Percentiles rank a stretch among this genome's conserved stretches.
phyloP scores from a whole-genome alignment of 2,888 invertebrate species.

The Eupithecia abbreviata region DNA sequence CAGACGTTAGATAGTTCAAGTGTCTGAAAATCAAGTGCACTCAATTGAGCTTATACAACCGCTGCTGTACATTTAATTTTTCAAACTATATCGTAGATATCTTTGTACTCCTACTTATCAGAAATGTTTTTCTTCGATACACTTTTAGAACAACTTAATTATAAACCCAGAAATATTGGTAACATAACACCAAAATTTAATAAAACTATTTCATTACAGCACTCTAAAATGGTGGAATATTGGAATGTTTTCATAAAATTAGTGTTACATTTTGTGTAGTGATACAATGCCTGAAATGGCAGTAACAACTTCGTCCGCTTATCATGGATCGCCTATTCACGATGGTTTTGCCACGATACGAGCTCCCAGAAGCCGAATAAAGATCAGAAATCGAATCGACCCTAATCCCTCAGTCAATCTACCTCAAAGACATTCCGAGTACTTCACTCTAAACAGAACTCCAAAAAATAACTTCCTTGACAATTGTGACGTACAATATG shows the following conservation, averaged over 20 bases:
- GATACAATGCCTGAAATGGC: slow-evolving; percentile 64
- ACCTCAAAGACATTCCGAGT: slow-evolving; percentile 81
- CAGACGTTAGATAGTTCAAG: slow-evolving; percentile 49
- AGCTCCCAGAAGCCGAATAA: slow-evolving; percentile 82
- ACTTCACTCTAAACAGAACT: slow-evolving; percentile 78
- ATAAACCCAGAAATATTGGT: slow-evolving; percentile 26
- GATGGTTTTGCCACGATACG: slow-evolving; percentile 95
- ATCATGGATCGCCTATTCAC: slow-evolving; percentile 86
- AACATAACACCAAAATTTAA: slow-evolving; percentile 20
- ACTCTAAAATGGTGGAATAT: slow-evolving; percentile 30
- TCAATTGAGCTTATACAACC: neutral
- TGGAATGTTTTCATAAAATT: slow-evolving; percentile 18
- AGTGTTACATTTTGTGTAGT: slow-evolving; percentile 32
- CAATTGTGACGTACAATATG: slow-evolving; percentile 72
- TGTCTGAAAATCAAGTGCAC: slow-evolving; percentile 38
- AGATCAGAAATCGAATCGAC: slow-evolving; percentile 78
- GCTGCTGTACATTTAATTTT: neutral
- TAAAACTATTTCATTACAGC: slow-evolving; percentile 13
- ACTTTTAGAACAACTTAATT: neutral
- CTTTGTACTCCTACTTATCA: neutral
- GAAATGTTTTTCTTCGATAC: slow-evolving; percentile 8
- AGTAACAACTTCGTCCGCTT: slow-evolving; percentile 75
- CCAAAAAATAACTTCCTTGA: slow-evolving; percentile 75
- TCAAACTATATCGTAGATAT: neutral
- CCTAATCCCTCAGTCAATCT: slow-evolving; percentile 71